A percentile compares a stretch with the other conserved stretches of the same genome.
These are phyloP conservation scores for Ennomos fuscantarius DNA, from an alignment of 2,888 invertebrate genomes.

Conservation along the genomic window DNA sequence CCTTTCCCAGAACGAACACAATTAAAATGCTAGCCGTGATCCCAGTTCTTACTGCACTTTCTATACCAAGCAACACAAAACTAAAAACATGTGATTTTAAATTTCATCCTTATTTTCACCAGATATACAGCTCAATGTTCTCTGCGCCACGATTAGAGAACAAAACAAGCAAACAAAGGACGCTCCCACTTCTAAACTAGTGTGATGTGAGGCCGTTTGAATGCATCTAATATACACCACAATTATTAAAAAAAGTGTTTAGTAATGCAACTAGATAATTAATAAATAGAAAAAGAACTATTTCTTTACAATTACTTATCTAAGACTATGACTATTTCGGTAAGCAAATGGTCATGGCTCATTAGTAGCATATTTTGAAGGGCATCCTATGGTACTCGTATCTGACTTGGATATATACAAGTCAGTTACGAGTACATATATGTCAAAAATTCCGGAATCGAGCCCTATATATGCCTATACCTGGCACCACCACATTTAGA, in stretches of 20 bases:
- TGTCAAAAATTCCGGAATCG: too few relatives aligned
- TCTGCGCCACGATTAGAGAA: slow-evolving; percentile 28
- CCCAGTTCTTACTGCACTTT: slow-evolving; percentile 65
- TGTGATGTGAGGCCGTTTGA: slow-evolving; percentile 21
- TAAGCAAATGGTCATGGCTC: too few relatives aligned
- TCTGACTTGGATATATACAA: too few relatives aligned
- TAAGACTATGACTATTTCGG: too few relatives aligned
- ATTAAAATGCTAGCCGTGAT: slow-evolving; percentile 69
- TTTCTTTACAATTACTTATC: too few relatives aligned
- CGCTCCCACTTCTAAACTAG: slow-evolving; percentile 36
- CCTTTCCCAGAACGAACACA: slow-evolving; percentile 45
- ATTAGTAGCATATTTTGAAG: too few relatives aligned
- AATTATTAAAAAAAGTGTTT: slow-evolving; percentile 10
- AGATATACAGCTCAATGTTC: slow-evolving; percentile 45
- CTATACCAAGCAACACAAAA: slow-evolving; percentile 61
- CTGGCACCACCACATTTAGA: too few relatives aligned
- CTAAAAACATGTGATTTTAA: slow-evolving; percentile 29
- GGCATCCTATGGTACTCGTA: too few relatives aligned
- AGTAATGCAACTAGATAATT: background rate
- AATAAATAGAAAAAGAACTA: too few relatives aligned
- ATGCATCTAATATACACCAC: slow-evolving; percentile 12
- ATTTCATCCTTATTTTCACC: slow-evolving; percentile 42
- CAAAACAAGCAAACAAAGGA: slow-evolving; percentile 32
- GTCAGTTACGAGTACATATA: too few relatives aligned
- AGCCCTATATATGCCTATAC: too few relatives aligned